Base-by-base conservation (phyloP, 1,140 invertebrate genomes). In the Pseudobourletiella spinata region DNA sequence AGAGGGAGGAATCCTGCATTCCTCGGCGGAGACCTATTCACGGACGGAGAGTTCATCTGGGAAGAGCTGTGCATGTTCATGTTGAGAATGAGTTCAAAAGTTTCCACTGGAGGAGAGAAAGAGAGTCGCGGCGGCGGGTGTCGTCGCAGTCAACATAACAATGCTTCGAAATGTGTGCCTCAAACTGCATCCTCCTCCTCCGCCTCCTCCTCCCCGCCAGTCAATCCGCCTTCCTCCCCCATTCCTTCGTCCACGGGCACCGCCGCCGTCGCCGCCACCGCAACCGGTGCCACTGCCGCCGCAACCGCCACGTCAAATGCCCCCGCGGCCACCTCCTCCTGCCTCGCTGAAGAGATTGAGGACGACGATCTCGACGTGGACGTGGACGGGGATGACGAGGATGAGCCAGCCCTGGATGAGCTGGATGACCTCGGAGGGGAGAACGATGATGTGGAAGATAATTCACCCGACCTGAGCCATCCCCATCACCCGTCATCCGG, bases 81-180 rank as follows among this genome's bases (percentile, higher is more conserved):
- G 61, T 59, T 62, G 59, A 69, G 61, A 48, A 64, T 64, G 61
- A 69, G 65, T 54, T 64, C 64, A 51, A 64, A 66, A 57, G 65
- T 62, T 35, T 56, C 57, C 30, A 46, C 48, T 35, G 52, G 62
- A 20, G 44, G 42, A 24, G 66, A 39, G 15, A 57, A 61, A 14
- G 46, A 30, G 24, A 61, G 32, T 44, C 30, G 52, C 35, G 61
- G 61, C 14, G 61, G 55, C 18, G 51, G 29, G 11, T 22, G 42
- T 28, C 39, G 54, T 46, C 52, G 54, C 46, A 61, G 58, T 28
- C 58, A 67, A 61, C 50, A 64, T 42, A 39, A 59, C 51, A 51
- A 42, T 51, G 29, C 59, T 30, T 54, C 50, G 25, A 26, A 39
- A 44, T 59, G 35, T 20, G 29, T 57, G 29, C 29, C 29, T 55